A percentile compares a stretch with the other conserved stretches of the same genome.
phyloP scores from a whole-genome alignment of 2,888 invertebrate genomes.

The Sinhomidia bicolor region DNA sequence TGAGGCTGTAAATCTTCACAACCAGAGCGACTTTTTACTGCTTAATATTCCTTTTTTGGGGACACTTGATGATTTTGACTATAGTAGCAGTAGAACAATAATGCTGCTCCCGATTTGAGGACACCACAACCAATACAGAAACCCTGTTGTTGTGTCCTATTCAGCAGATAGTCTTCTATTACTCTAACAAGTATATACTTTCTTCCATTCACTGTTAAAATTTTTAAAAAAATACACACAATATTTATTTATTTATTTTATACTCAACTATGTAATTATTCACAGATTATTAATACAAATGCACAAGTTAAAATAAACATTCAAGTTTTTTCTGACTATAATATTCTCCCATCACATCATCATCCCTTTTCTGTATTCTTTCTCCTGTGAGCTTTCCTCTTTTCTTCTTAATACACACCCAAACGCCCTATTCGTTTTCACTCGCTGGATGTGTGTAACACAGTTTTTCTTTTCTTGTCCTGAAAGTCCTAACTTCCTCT shows the following conservation, averaged over 20 bases:
- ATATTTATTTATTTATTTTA: no score
- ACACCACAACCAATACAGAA: background rate
- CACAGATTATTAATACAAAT: background rate
- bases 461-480: slow-evolving; percentile 44
- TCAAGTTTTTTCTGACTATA: background rate
- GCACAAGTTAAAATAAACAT: background rate
- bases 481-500: slow-evolving; percentile 21
- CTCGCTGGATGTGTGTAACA: slow-evolving; percentile 16
- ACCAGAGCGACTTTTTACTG: slow-evolving; percentile 48
- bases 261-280: slow-evolving; percentile 1
- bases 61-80: slow-evolving; percentile 43
- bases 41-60: background rate
- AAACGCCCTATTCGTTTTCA: slow-evolving; percentile 67
- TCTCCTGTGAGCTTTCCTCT: slow-evolving; percentile 7
- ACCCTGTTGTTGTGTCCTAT: background rate
- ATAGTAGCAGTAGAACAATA: background rate
- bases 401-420: slow-evolving; percentile 67
- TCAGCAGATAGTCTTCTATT: background rate
- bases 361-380: slow-evolving; percentile 14
- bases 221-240: background rate
- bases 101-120: background rate
- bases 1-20: slow-evolving; percentile 34
- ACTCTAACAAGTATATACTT: background rate
- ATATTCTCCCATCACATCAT: slow-evolving; percentile 34
- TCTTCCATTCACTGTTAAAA: slow-evolving; percentile 11